A percentile compares a stretch with the other conserved stretches of the same genome.
Evolutionary conservation across 92 coral and sea anemone species (phyloP).

Genomic region (Phenganax subtilis): DNA sequence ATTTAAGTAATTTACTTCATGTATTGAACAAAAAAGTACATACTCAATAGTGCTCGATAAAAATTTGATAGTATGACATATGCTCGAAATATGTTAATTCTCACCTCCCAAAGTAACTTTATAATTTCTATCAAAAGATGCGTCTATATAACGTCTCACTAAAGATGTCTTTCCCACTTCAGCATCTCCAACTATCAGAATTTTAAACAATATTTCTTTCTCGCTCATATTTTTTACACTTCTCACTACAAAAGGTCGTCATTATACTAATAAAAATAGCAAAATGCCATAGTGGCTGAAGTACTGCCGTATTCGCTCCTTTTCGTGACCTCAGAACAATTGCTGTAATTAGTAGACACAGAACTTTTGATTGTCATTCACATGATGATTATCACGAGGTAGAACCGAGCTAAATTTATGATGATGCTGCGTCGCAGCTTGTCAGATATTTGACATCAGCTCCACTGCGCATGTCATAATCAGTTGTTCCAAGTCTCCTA

Average conservation of each 20-base stretch:
- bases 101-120: slow-evolving; percentile 92
- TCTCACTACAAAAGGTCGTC: neutral
- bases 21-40: too few relatives aligned
- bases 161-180: slow-evolving; percentile 89
- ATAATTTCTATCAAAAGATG: slow-evolving; percentile 59
- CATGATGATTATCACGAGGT: too few relatives aligned
- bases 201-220: slow-evolving; percentile 85
- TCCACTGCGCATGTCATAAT: too few relatives aligned
- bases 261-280: neutral
- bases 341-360: too few relatives aligned
- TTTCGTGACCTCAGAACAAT: neutral
- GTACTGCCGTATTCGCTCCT: neutral
- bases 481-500: too few relatives aligned
- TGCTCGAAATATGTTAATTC: neutral
- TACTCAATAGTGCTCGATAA: neutral
- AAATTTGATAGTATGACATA: neutral
- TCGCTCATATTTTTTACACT: slow-evolving; percentile 15
- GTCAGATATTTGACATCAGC: too few relatives aligned
- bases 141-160: slow-evolving; percentile 77
- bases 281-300: neutral
- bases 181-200: slow-evolving; percentile 87
- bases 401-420: too few relatives aligned
- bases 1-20: too few relatives aligned
- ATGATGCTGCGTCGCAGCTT: too few relatives aligned
- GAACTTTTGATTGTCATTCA: too few relatives aligned